These are phyloP conservation scores for Mormyrus proboscirostris DNA, from an alignment of 2,797 vertebrate species.

Conservation along the genomic window DNA sequence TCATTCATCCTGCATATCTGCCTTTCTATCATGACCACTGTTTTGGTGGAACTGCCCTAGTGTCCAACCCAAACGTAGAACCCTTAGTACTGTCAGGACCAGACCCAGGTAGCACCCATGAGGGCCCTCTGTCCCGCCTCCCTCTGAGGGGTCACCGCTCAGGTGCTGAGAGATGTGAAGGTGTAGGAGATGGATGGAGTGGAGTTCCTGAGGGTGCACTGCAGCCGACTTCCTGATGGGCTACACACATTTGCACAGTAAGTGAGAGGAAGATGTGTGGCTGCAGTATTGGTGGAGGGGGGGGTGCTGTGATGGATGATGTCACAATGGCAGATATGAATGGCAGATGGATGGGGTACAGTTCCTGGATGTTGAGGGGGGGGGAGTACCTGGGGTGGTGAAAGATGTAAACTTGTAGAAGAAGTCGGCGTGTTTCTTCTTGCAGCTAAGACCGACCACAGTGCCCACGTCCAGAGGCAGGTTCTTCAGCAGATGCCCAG, in stretches of 20 bases:
- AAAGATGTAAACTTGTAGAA: conserved; percentile 72
- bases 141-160: neutral
- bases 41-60: neutral
- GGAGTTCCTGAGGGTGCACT: neutral
- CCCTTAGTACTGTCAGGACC: neutral
- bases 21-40: neutral
- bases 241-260: neutral
- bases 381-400: conserved; percentile 55
- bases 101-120: neutral
- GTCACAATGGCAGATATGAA: neutral
- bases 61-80: neutral
- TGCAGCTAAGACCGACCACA: conserved; percentile 60
- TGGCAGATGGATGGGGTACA: neutral
- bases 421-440: conserved; percentile 63
- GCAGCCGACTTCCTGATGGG: neutral
- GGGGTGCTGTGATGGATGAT: neutral
- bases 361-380: neutral
- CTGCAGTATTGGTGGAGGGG: neutral
- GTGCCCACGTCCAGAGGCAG: conserved; percentile 63
- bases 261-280: neutral
- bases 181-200: neutral
- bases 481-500: conserved; percentile 47
- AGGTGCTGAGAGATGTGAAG: neutral
- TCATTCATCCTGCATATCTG: neutral
- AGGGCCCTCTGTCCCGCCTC: neutral